These are phyloP conservation scores for Mormyrops attenuatus DNA, from an alignment of 2,797 vertebrate species.

Conservation along the genomic window DNA sequence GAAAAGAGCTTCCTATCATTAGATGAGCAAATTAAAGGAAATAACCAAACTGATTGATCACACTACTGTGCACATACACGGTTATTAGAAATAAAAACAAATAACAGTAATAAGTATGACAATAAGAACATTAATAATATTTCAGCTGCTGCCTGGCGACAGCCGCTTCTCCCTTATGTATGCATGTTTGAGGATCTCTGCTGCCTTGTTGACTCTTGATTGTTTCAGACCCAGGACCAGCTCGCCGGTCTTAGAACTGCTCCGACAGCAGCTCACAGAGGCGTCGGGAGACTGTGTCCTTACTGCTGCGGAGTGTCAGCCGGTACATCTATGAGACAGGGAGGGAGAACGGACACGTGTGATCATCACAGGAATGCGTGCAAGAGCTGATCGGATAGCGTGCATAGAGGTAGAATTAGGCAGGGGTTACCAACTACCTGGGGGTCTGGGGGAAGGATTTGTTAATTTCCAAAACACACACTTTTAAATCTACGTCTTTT, in stretches of 20 bases:
- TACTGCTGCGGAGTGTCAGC: slow-evolving; percentile 87
- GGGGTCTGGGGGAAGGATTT: background rate
- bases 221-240: background rate
- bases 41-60: slow-evolving; percentile 15
- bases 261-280: slow-evolving; percentile 82
- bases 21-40: background rate
- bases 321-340: slow-evolving; percentile 74
- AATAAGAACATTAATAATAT: slow-evolving; percentile 46
- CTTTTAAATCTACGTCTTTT: background rate
- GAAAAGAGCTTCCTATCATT: background rate
- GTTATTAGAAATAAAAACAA: slow-evolving; percentile 61
- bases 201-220: slow-evolving; percentile 46
- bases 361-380: background rate
- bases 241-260: slow-evolving; percentile 72
- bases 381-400: background rate
- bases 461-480: background rate
- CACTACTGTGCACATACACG: slow-evolving; percentile 15
- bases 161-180: slow-evolving; percentile 62
- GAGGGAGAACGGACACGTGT: background rate
- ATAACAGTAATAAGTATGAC: slow-evolving; percentile 49
- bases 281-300: slow-evolving; percentile 79
- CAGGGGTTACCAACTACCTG: background rate
- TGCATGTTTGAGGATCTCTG: slow-evolving; percentile 44
- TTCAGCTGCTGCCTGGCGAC: slow-evolving; percentile 47
- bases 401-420: background rate